These are phyloP conservation scores for Bucorvus abyssinicus DNA, from an alignment of 2,797 vertebrate genomes.

Conservation along the genomic window DNA sequence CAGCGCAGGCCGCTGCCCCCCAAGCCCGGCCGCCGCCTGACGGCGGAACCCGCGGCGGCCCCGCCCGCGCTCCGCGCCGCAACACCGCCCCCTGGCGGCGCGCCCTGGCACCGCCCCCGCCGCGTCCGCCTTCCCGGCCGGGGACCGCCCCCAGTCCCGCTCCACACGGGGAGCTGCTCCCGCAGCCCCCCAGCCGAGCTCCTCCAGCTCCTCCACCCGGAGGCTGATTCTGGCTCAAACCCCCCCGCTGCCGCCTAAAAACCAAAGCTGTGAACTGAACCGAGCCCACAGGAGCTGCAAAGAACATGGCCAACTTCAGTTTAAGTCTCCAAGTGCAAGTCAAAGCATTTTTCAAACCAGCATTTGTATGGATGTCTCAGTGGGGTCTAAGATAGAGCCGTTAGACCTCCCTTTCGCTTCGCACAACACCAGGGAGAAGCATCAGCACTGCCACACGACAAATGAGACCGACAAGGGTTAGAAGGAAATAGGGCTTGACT, in stretches of 20 bases:
- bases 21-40: no score
- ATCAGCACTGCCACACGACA: rapidly evolving
- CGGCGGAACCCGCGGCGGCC: no score
- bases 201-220: no score
- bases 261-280: no score
- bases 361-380: background rate
- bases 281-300: background rate
- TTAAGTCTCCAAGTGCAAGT: background rate
- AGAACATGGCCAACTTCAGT: rapidly evolving
- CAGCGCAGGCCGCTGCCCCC: no score
- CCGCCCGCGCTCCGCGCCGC: background rate
- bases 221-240: no score
- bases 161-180: no score
- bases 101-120: background rate
- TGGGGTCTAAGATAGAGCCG: background rate
- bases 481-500: background rate
- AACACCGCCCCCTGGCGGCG: background rate
- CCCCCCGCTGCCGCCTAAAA: background rate
- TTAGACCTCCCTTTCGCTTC: rapidly evolving
- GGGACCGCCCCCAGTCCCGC: background rate
- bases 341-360: background rate
- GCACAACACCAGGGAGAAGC: background rate
- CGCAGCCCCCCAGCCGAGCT: background rate
- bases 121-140: background rate
- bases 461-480: rapidly evolving